phyloP scores from a whole-genome alignment of 2,113 vertebrate species.

The Herpetotheres cachinnans region DNA sequence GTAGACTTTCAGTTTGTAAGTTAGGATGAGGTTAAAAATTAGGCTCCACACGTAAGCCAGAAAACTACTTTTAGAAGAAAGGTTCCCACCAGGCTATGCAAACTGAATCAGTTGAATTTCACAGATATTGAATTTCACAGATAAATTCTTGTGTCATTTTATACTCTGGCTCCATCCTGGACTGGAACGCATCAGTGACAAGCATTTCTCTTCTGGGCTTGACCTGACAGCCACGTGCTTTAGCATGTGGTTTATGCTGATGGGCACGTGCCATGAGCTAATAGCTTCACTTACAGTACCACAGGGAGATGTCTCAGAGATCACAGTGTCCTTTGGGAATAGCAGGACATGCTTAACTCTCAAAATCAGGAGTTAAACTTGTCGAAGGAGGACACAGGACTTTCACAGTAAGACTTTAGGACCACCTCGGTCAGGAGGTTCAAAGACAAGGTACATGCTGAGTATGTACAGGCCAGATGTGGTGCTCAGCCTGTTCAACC shows the following conservation, averaged over 20 bases:
- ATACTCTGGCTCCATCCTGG: not conserved
- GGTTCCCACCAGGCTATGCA: not conserved
- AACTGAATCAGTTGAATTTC: not conserved
- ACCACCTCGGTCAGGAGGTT: fast-evolving
- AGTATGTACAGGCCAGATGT: not conserved
- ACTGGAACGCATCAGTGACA: not conserved
- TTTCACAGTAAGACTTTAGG: not conserved
- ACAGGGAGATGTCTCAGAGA: not conserved
- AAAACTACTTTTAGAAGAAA: not conserved
- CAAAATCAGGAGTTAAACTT: not conserved
- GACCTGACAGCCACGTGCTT: not conserved
- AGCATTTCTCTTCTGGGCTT: not conserved
- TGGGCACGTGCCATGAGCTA: not conserved
- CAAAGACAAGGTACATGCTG: fast-evolving
- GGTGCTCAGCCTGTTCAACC: not conserved
- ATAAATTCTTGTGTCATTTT: not conserved
- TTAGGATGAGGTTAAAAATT: not conserved
- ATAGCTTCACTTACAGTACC: not conserved
- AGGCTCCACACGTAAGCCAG: not conserved
- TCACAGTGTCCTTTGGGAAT: not conserved
- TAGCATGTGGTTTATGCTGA: not conserved
- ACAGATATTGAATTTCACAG: not conserved
- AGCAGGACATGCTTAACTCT: not conserved
- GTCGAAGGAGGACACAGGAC: not conserved
- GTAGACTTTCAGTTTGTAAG: not conserved